Conservation (phyloP, 2,797 vertebrate genomes). For the Pantherophis vulpinus region DNA sequence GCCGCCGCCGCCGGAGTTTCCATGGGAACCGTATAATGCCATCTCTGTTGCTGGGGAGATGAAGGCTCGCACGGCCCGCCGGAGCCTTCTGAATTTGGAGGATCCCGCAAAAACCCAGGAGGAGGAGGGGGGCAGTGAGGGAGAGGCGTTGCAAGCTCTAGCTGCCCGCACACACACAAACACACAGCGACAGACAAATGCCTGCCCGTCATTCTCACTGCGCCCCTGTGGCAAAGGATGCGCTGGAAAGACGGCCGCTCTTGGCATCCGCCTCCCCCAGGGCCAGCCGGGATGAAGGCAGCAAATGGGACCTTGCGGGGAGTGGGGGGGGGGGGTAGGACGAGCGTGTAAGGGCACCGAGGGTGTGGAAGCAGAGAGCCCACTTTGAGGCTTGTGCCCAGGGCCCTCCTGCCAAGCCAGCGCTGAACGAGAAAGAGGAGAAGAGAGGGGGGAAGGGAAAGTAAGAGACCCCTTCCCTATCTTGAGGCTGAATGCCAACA, state of each 20-base stretch:
- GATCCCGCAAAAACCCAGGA: too few species aligned
- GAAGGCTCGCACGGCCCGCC: not conserved
- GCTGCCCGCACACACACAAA: too few species aligned
- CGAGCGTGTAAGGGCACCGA: too few species aligned
- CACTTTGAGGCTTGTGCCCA: not conserved
- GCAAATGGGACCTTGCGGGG: too few species aligned
- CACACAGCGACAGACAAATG: too few species aligned
- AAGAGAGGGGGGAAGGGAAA: not conserved
- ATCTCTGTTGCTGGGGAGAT: constrained; percentile 57
- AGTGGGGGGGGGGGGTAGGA: accelerated
- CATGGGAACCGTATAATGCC: constrained; percentile 59
- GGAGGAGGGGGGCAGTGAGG: not conserved
- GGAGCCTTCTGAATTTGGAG: not conserved
- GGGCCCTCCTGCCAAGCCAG: not conserved
- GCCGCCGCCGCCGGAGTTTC: constrained; percentile 24
- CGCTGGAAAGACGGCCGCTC: too few species aligned
- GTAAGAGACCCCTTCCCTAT: too few species aligned
- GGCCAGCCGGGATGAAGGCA: too few species aligned
- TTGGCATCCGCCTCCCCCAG: too few species aligned
- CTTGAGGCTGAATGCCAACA: not conserved
- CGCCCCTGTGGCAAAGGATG: too few species aligned
- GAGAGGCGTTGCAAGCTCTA: not conserved
- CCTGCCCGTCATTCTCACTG: too few species aligned
- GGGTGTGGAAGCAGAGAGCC: too few species aligned
- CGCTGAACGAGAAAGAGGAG: not conserved